Percentiles rank a stretch among this genome's conserved stretches.
phyloP scores from a whole-genome alignment of 2,888 invertebrate genomes.

The Globia sparganii region DNA sequence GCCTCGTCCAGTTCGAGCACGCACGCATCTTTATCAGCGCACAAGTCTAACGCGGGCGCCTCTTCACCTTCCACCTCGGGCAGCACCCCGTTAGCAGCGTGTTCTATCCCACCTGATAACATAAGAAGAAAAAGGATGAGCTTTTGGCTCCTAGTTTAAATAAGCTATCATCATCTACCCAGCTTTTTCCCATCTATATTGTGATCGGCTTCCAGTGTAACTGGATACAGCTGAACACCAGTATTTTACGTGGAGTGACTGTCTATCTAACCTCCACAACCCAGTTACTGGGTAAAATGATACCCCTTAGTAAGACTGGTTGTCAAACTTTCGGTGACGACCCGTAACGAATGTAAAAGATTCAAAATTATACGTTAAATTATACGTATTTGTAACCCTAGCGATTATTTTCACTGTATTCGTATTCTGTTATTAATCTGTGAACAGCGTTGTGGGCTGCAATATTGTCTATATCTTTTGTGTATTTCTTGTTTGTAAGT shows the following conservation, averaged over 20 bases:
- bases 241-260: not conserved
- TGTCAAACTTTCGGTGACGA: no score
- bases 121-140: not conserved
- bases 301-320: no score
- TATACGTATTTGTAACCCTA: no score
- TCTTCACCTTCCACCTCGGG: conserved; percentile 79
- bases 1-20: conserved; percentile 86
- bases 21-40: conserved; percentile 88
- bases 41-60: conserved; percentile 92
- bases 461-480: no score
- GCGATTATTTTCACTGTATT: no score
- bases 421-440: no score
- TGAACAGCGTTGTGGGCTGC: no score
- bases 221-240: not conserved
- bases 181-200: no score
- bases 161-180: no score
- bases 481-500: no score
- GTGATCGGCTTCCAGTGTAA: not conserved
- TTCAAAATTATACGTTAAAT: no score
- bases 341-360: no score
- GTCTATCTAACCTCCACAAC: not conserved
- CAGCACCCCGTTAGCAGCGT: conserved; percentile 71
- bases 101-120: conserved; percentile 71
- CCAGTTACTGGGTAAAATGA: not conserved
- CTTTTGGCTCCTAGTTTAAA: not conserved